phyloP scores from a whole-genome alignment of 1,140 invertebrate genomes.

The Zaprionus taronus region DNA sequence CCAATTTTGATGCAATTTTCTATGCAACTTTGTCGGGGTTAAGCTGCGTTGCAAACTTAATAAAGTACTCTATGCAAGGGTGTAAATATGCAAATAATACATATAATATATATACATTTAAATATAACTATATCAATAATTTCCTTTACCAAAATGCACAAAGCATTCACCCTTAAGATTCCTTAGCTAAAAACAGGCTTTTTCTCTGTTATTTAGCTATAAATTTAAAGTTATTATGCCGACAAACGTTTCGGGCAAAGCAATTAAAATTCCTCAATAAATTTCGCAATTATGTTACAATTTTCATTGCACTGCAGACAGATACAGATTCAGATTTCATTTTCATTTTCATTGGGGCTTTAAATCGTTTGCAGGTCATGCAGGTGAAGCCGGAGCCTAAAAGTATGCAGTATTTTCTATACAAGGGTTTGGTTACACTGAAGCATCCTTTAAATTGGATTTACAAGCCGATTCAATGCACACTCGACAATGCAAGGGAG shows the following conservation, averaged over 20 bases:
- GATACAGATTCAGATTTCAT: background rate
- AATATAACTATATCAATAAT: no score
- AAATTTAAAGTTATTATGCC: background rate
- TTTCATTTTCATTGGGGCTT: background rate
- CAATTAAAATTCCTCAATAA: constrained; percentile 1
- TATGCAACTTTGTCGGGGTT: no score
- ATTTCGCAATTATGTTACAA: background rate
- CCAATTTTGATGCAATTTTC: no score
- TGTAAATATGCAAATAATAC: no score
- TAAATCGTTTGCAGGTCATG: background rate
- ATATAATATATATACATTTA: no score
- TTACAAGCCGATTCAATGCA: background rate
- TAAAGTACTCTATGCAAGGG: no score
- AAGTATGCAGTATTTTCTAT: background rate
- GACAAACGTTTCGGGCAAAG: background rate
- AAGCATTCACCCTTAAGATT: no score
- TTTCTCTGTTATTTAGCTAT: background rate
- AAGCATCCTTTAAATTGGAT: background rate
- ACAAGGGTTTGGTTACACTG: background rate
- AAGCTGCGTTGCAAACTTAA: no score
- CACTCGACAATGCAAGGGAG: background rate
- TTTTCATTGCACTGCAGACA: background rate
- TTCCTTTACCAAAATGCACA: no score
- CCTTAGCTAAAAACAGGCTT: no score
- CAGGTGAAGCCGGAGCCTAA: background rate